A percentile compares a stretch with the other conserved stretches of the same genome.
Evolutionary conservation across 2,113 vertebrate species (phyloP).

Genomic region (Forbesichthys agassizii): DNA sequence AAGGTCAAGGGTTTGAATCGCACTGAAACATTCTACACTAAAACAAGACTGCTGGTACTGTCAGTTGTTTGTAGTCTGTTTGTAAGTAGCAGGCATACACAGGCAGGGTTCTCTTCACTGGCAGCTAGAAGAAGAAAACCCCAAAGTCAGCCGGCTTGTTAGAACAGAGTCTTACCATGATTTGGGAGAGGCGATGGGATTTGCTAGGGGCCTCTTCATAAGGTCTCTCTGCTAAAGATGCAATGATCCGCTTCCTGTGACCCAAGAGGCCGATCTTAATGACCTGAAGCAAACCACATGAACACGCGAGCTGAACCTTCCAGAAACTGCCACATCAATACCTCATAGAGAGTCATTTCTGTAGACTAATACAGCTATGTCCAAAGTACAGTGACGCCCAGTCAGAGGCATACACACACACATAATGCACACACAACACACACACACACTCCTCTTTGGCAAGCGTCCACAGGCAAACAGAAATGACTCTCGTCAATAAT

Average conservation of each 20-base stretch:
- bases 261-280: conserved; percentile 92
- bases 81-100: neutral
- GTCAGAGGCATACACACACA: conserved; percentile 21
- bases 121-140: neutral
- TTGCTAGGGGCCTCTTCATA: conserved; percentile 95
- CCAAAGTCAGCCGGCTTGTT: neutral
- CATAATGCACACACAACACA: neutral
- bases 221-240: conserved; percentile 91
- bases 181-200: conserved; percentile 91
- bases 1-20: neutral
- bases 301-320: conserved; percentile 13
- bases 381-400: conserved; percentile 45
- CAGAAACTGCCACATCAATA: conserved; percentile 18
- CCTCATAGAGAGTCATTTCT: conserved; percentile 25
- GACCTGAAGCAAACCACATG: conserved; percentile 75
- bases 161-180: conserved; percentile 81
- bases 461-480: conserved; percentile 57
- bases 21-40: neutral
- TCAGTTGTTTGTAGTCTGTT: neutral
- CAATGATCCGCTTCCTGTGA: conserved; percentile 94
- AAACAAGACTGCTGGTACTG: neutral
- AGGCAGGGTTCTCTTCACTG: neutral
- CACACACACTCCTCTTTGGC: conserved; percentile 34
- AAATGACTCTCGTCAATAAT: conserved; percentile 72
- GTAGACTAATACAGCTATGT: conserved; percentile 45